phyloP scores from a whole-genome alignment of 92 coral and sea anemone genomes.

The Paramuricea clavata region DNA sequence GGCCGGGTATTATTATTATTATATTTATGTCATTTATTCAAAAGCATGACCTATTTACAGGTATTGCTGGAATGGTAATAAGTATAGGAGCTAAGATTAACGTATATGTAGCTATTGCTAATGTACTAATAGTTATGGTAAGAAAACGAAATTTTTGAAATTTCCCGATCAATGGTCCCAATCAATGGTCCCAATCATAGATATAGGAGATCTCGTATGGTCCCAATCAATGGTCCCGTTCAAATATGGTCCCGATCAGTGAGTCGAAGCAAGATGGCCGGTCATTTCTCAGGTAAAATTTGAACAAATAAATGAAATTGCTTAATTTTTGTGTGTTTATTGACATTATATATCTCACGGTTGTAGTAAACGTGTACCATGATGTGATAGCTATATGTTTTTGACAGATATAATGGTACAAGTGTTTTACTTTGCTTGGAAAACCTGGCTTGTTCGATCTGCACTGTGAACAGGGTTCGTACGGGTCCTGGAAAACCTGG shows the following conservation, averaged over 20 bases:
- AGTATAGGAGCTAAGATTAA: too few relatives aligned
- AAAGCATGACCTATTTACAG: too few relatives aligned
- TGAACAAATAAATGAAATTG: background rate
- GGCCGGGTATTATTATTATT: too few relatives aligned
- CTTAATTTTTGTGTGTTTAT: background rate
- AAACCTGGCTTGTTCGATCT: background rate
- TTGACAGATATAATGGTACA: background rate
- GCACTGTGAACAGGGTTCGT: too few relatives aligned
- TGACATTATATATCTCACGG: background rate
- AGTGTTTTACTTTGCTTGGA: background rate
- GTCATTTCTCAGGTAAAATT: slow-evolving; percentile 94
- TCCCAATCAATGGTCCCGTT: too few relatives aligned
- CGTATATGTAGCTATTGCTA: too few relatives aligned
- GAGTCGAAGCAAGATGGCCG: slow-evolving; percentile 85
- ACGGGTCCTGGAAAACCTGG: too few relatives aligned
- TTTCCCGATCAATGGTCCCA: too few relatives aligned
- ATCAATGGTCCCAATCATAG: too few relatives aligned
- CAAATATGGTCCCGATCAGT: background rate
- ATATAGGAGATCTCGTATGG: background rate
- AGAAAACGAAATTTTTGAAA: background rate
- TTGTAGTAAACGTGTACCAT: background rate
- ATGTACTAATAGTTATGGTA: background rate
- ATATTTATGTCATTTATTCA: too few relatives aligned
- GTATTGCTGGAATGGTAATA: too few relatives aligned
- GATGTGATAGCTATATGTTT: background rate